Evolutionary conservation across 2,888 invertebrate species (phyloP).

Genomic region (Desoria tigrina): DNA sequence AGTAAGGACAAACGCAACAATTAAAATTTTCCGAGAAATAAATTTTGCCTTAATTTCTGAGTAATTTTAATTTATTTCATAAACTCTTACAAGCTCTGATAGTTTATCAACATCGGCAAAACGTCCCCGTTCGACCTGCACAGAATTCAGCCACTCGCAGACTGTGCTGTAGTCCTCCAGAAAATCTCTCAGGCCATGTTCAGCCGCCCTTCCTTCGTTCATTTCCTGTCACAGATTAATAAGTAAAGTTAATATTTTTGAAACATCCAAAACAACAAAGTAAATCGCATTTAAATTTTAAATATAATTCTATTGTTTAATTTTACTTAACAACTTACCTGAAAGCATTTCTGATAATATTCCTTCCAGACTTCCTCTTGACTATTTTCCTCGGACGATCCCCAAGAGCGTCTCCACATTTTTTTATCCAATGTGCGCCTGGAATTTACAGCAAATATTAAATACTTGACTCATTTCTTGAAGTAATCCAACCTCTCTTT

Average conservation of each 20-base stretch:
- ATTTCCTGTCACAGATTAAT: not conserved
- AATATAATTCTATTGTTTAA: conserved; percentile 10
- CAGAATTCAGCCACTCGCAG: conserved; percentile 50
- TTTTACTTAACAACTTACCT: conserved; percentile 27
- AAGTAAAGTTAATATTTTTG: not conserved
- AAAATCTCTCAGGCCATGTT: conserved; percentile 46
- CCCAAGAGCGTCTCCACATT: conserved; percentile 52
- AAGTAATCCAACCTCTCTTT: too few relatives aligned
- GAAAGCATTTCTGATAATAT: conserved; percentile 47
- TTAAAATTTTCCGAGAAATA: too few relatives aligned
- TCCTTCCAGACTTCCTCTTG: conserved; percentile 49
- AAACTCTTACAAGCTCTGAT: conserved; percentile 41
- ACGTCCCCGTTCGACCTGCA: conserved; percentile 45
- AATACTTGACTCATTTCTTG: too few relatives aligned
- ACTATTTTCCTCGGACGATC: conserved; percentile 44
- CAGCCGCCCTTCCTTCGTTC: conserved; percentile 28
- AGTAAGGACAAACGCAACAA: too few relatives aligned
- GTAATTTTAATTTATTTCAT: too few relatives aligned
- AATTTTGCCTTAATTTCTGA: too few relatives aligned
- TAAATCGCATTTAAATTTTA: conserved; percentile 20
- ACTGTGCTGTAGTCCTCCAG: conserved; percentile 45
- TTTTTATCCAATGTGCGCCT: conserved; percentile 50
- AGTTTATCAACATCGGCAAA: conserved; percentile 44
- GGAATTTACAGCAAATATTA: too few relatives aligned
- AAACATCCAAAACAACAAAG: not conserved